Base-by-base conservation (phyloP, 2,113 vertebrate species). In the Scartelaos histophorus region DNA sequence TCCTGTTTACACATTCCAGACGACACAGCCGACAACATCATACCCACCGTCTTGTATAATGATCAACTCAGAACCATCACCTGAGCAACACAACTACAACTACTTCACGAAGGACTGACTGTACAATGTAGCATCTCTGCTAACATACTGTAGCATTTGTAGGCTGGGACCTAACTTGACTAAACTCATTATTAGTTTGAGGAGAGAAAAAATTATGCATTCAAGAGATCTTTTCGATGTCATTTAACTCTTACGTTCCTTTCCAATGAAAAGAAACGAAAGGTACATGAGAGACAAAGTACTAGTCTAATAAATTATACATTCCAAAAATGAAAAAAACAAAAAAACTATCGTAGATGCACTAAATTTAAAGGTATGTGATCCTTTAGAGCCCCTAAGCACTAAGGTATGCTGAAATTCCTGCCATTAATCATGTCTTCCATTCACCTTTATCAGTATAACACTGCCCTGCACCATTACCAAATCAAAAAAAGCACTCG, bases 91-190 rank as follows among this genome's bases (percentile, higher is more conserved):
- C 71, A 64, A 51, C 58, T 71, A 67, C 43, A 70, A 68, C 46
- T 34, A 87, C 87, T 89, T 85, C 86, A 85, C 79, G 78, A 83
- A 74, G 87, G 89, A 91, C 87, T 81, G 87, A 83, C 89, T 69
- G 88, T 90, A 90, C 89, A 89, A 92, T 93, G 93, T 94, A 94
- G 93, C 93, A 93, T 92, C 88, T 92, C 90, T 93, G 91, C 93
- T 94, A 93, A 94, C 88, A 89, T 84, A 89, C 75, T 90, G 92
- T 94, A 94, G 93, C 93, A 93, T 92, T 92, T 91, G 90, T 94
- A 93, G 92, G 91, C 91, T 84, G 87, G 88, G 88, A 89, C 88
- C 87, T 86, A 88, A 89, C 85, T 85, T 77, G 74, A 90, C 81
- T 83, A 77, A 82, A 76, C 85, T 76, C 82, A 82, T 90, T 79